A percentile compares a stretch with the other conserved stretches of the same genome.
Conservation (phyloP, 2,113 vertebrate genomes). For the human region GRCh38 chr9:89914501-89915000, state of each 20-base stretch:
- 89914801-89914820: neutral
- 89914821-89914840: neutral
- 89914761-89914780: neutral
- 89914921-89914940: too few relatives aligned
- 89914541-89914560: neutral
- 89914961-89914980: fast-evolving
- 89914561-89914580: neutral
- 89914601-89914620: neutral
- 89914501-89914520: neutral
- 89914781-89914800: neutral
- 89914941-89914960: too few relatives aligned
- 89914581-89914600: neutral
- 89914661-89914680: neutral
- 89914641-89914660: neutral
- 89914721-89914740: neutral
- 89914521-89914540: neutral
- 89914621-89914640: neutral
- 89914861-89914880: too few relatives aligned
- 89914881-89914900: too few relatives aligned
- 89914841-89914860: too few relatives aligned
- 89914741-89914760: neutral
- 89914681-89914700: neutral
- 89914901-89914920: too few relatives aligned
- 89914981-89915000: too few relatives aligned
- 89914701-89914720: neutral